phyloP scores from a whole-genome alignment of 2,888 invertebrate species.

The Elysia crispata region DNA sequence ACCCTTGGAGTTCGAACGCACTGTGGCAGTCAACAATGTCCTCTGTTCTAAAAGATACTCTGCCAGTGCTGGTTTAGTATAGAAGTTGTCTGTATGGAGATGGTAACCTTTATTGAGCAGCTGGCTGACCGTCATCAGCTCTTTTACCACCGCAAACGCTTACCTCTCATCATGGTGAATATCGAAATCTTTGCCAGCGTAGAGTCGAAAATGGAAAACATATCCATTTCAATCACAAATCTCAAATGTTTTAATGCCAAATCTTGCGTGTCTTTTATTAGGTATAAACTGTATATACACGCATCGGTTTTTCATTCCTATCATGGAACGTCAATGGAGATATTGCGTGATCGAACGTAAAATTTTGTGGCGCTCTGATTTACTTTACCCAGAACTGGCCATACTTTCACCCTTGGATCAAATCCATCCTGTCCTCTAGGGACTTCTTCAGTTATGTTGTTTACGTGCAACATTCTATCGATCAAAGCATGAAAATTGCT shows the following conservation, averaged over 20 bases:
- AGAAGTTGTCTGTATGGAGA: constrained; percentile 45
- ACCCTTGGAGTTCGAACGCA: constrained; percentile 38
- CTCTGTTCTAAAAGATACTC: constrained; percentile 12
- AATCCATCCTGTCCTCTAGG: no score
- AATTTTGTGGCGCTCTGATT: background rate
- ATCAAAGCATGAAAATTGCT: background rate
- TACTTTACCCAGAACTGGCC: no score
- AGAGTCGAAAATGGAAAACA: background rate
- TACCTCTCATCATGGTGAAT: background rate
- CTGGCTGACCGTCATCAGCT: no score
- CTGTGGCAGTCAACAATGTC: constrained; percentile 40
- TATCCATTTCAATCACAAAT: background rate
- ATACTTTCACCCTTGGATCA: no score
- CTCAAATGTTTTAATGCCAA: background rate
- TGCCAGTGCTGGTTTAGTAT: constrained; percentile 43
- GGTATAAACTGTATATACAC: background rate
- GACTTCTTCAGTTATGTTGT: background rate
- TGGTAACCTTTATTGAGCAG: constrained; percentile 29
- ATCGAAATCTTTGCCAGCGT: constrained; percentile 18
- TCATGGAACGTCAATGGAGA: background rate
- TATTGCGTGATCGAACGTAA: background rate
- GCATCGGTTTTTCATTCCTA: background rate
- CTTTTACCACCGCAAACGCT: constrained; percentile 2
- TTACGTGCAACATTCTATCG: constrained; percentile 19
- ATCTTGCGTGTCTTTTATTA: no score